These are phyloP conservation scores for Archocentrus centrarchus DNA, from an alignment of 2,113 vertebrate genomes.

Conservation along the genomic window DNA sequence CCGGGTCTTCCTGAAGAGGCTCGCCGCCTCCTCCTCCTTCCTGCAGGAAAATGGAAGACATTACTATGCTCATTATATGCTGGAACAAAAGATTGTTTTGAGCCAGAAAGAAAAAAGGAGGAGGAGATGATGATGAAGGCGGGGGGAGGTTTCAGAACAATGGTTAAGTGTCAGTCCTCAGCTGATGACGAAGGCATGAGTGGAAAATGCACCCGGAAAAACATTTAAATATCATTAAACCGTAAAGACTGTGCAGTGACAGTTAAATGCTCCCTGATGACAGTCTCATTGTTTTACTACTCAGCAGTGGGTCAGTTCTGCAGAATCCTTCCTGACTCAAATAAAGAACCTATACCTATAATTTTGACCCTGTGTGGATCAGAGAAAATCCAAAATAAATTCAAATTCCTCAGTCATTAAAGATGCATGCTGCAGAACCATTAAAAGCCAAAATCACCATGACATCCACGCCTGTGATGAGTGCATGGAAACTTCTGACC, in stretches of 20 bases:
- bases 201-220: constrained; percentile 34
- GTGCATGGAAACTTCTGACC: too few species aligned
- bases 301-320: fast-evolving
- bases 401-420: too few species aligned
- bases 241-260: not conserved
- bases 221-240: not conserved
- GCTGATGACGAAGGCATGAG: constrained; percentile 23
- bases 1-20: constrained; percentile 54
- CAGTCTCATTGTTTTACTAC: constrained; percentile 8
- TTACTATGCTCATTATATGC: constrained; percentile 38
- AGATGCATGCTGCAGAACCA: too few species aligned
- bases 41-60: constrained; percentile 59
- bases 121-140: not conserved
- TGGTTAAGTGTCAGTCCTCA: constrained; percentile 19
- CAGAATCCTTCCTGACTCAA: not conserved
- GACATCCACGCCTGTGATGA: too few species aligned
- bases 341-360: not conserved
- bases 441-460: too few species aligned
- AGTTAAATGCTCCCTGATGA: not conserved
- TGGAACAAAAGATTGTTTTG: constrained; percentile 45
- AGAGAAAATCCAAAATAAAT: too few species aligned
- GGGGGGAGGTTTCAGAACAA: constrained; percentile 51
- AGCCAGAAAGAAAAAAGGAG: constrained; percentile 1
- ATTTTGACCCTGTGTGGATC: too few species aligned
- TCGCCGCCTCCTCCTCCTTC: constrained; percentile 39